Evolutionary conservation across 2,113 vertebrate genomes (phyloP).

Genomic region (Monopterus albus): DNA sequence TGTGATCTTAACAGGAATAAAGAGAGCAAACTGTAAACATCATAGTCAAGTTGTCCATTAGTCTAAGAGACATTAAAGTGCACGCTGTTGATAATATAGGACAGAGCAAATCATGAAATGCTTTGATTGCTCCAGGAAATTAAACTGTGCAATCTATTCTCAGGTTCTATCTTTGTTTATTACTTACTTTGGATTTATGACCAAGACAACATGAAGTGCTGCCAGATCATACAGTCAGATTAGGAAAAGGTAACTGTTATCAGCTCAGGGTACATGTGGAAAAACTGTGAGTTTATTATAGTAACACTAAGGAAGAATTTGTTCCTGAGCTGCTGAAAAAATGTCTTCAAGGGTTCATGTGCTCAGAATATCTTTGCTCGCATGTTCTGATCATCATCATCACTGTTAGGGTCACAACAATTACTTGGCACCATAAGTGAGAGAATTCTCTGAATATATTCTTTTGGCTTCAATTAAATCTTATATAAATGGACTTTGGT

Average conservation of each 20-base stretch:
- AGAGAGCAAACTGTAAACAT: background rate
- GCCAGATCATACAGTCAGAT: background rate
- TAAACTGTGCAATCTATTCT: background rate
- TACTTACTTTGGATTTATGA: background rate
- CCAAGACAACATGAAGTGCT: background rate
- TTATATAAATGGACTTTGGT: no score
- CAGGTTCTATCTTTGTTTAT: background rate
- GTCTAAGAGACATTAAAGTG: background rate
- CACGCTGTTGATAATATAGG: background rate
- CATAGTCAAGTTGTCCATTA: background rate
- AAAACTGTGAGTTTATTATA: background rate
- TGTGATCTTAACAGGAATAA: background rate
- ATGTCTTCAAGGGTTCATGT: background rate
- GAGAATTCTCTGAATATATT: no score
- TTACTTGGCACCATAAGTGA: background rate
- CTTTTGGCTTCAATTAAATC: no score
- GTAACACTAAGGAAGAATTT: background rate
- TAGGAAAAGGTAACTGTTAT: background rate
- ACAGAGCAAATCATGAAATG: background rate
- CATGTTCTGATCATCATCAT: background rate
- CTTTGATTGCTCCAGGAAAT: conserved; percentile 13
- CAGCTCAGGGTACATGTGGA: no score
- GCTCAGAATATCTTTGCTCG: background rate
- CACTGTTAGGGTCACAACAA: no score
- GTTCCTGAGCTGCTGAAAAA: background rate